Evolutionary conservation across 2,113 vertebrate genomes (phyloP).

Genomic region (Conger conger): DNA sequence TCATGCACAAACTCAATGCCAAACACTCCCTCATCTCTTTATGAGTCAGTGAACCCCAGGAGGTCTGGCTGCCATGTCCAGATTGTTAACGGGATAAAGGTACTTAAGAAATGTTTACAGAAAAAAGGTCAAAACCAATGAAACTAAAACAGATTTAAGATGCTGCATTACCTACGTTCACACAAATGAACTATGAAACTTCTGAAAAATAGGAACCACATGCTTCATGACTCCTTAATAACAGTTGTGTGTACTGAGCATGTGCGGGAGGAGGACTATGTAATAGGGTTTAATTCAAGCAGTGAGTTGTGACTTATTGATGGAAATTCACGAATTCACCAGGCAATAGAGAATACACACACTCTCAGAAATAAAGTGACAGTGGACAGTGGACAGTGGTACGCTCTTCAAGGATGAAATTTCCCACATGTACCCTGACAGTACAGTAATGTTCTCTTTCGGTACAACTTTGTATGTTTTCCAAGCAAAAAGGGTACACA

Average conservation of each 20-base stretch:
- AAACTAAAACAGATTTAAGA: not conserved
- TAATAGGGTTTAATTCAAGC: not conserved
- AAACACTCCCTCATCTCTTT: slow-evolving; percentile 22
- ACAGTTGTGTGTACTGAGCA: not conserved
- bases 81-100: slow-evolving; percentile 27
- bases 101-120: slow-evolving; percentile 43
- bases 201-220: not conserved
- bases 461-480: no score
- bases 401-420: no score
- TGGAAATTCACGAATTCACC: not conserved
- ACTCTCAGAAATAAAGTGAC: no score
- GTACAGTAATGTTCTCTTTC: no score
- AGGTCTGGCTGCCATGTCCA: not conserved
- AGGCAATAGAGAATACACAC: not conserved
- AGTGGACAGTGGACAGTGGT: no score
- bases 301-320: no score
- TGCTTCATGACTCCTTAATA: not conserved
- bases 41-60: not conserved
- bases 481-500: no score
- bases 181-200: not conserved
- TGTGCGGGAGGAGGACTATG: not conserved
- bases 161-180: slow-evolving; percentile 6
- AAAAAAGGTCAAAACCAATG: slow-evolving; percentile 7
- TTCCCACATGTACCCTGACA: no score
- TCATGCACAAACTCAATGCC: no score